A percentile compares a stretch with the other conserved stretches of the same genome.
phyloP scores from a whole-genome alignment of 2,797 vertebrate species.

The Xenopus petersii region DNA sequence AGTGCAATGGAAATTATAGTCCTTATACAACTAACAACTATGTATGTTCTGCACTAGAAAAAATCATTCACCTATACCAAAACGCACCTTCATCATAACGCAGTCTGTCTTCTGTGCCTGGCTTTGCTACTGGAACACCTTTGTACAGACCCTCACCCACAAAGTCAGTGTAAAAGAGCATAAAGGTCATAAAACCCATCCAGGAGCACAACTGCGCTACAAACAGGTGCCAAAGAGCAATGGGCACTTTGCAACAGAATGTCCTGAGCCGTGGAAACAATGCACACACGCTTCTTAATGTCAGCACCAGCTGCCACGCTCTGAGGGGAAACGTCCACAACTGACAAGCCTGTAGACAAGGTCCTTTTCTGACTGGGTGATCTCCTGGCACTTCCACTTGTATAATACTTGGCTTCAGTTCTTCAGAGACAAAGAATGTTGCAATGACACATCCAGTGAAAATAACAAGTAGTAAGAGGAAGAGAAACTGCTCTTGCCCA shows the following conservation, averaged over 20 bases:
- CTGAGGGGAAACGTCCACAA: slow-evolving; percentile 47
- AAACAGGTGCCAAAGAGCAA: slow-evolving; percentile 73
- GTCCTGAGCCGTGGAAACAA: slow-evolving; percentile 64
- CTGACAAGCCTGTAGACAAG: slow-evolving; percentile 26
- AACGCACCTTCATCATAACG: slow-evolving; percentile 79
- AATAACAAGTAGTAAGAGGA: slow-evolving; percentile 70
- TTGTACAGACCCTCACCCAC: slow-evolving; percentile 82
- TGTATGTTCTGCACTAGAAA: no score
- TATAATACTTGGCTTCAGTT: slow-evolving; percentile 41
- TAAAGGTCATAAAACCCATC: slow-evolving; percentile 84
- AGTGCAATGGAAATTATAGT: no score
- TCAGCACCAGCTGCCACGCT: slow-evolving; percentile 41
- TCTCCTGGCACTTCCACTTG: background rate
- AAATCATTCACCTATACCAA: no score
- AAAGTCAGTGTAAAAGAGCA: slow-evolving; percentile 83
- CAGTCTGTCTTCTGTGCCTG: slow-evolving; percentile 69
- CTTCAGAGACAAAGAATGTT: slow-evolving; percentile 73
- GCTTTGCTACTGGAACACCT: slow-evolving; percentile 72
- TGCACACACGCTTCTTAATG: slow-evolving; percentile 52
- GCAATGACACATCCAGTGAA: slow-evolving; percentile 71
- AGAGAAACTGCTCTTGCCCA: slow-evolving; percentile 77
- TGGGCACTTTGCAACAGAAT: slow-evolving; percentile 70
- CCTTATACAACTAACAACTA: no score
- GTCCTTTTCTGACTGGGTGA: slow-evolving; percentile 30
- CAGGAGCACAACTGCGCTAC: slow-evolving; percentile 81